Evolutionary conservation across 2,888 invertebrate species (phyloP).

Genomic region (Eilema griseolum): DNA sequence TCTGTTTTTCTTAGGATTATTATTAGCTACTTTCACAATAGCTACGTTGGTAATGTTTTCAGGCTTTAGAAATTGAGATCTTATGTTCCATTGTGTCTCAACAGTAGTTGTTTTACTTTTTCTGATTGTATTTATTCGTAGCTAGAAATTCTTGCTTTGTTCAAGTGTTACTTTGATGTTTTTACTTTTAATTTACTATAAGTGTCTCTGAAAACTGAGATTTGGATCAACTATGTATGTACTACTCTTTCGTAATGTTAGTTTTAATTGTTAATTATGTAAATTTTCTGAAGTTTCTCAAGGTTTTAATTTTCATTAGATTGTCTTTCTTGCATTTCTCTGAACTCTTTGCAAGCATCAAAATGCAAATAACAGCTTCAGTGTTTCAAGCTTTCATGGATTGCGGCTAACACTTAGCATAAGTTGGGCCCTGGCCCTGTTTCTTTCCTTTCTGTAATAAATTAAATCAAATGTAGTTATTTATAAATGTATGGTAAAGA

Average conservation of each 20-base stretch:
- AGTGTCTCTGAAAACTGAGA: background rate
- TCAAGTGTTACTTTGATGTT: background rate
- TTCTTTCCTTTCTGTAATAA: no score
- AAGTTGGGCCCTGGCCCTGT: no score
- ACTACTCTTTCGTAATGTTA: no score
- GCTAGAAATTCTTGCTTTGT: background rate
- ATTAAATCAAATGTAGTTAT: no score
- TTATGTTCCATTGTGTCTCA: background rate
- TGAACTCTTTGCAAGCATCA: no score
- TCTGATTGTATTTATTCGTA: slow-evolving; percentile 31
- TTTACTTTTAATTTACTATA: background rate
- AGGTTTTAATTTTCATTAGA: background rate
- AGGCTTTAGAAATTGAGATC: background rate
- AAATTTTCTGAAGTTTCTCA: background rate
- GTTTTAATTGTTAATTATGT: background rate
- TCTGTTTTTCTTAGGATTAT: slow-evolving; percentile 3
- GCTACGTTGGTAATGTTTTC: background rate
- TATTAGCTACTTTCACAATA: background rate
- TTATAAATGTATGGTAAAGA: background rate
- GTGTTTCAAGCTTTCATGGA: no score
- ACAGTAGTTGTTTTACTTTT: background rate
- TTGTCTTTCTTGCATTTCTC: background rate
- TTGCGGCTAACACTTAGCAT: no score
- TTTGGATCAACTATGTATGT: background rate
- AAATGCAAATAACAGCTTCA: no score